phyloP scores from a whole-genome alignment of 1,140 invertebrate species.

The Caerostris extrusa region DNA sequence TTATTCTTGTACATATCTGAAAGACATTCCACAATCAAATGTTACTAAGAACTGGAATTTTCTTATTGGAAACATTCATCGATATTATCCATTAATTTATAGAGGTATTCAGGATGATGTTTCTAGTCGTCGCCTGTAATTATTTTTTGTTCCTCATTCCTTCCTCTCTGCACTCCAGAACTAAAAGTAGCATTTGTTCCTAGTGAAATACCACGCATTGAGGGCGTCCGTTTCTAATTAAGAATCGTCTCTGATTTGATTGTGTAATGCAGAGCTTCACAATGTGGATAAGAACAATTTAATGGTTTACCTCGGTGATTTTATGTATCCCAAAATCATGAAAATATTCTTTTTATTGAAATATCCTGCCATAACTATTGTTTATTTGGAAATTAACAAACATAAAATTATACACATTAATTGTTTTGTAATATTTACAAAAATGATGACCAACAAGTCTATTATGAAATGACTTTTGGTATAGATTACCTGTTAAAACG shows the following conservation, averaged over 20 bases:
- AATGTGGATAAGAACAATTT: too few species aligned
- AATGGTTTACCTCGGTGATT: too few species aligned
- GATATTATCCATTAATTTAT: conserved; percentile 28
- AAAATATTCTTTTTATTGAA: too few species aligned
- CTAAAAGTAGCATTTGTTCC: neutral
- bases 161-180: neutral
- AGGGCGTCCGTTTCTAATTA: neutral
- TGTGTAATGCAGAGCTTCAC: neutral
- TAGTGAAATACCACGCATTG: neutral
- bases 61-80: conserved; percentile 33
- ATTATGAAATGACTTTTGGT: too few species aligned
- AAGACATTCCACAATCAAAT: neutral
- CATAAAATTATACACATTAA: too few species aligned
- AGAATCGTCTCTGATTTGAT: neutral
- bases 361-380: too few species aligned
- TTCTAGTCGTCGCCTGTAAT: neutral
- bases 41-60: neutral
- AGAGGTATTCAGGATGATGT: neutral
- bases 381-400: too few species aligned
- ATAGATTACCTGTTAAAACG: too few species aligned
- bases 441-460: too few species aligned
- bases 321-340: too few species aligned
- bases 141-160: neutral
- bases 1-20: neutral
- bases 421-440: too few species aligned